Percentiles rank a stretch among this genome's conserved stretches.
phyloP scores from a whole-genome alignment of 2,888 invertebrate genomes.

The Lathronympha strigana region DNA sequence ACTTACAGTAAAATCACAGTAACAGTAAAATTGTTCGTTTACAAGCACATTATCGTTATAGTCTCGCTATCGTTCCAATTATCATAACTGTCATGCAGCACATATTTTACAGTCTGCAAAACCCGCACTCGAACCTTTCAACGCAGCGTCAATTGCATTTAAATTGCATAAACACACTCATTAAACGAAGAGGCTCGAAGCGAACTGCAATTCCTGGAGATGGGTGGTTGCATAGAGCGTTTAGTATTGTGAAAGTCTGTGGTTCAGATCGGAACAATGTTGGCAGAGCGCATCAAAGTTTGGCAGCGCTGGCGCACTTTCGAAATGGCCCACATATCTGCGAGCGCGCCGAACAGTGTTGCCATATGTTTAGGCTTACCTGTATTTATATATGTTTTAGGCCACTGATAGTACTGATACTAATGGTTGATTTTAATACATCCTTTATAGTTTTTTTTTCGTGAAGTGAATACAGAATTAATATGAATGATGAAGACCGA shows the following conservation, averaged over 20 bases:
- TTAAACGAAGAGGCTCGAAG: slow-evolving; percentile 22
- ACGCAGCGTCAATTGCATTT: slow-evolving; percentile 22
- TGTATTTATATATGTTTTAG: neutral
- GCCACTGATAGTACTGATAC: neutral
- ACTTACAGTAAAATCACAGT: neutral
- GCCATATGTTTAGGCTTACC: neutral
- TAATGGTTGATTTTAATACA: neutral
- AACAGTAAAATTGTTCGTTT: neutral
- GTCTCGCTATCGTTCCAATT: slow-evolving; percentile 9
- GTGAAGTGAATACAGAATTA: no score
- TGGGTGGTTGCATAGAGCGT: slow-evolving; percentile 15
- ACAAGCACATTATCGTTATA: slow-evolving; percentile 12
- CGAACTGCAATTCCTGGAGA: slow-evolving; percentile 33
- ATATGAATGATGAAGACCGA: no score
- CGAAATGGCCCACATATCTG: slow-evolving; percentile 64
- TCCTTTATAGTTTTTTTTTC: no score
- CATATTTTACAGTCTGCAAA: slow-evolving; percentile 28
- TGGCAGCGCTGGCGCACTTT: slow-evolving; percentile 72
- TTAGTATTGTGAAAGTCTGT: slow-evolving; percentile 42
- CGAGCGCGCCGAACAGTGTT: slow-evolving; percentile 25
- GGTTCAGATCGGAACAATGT: slow-evolving; percentile 55
- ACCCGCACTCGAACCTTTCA: slow-evolving; percentile 26
- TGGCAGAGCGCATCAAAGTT: slow-evolving; percentile 69
- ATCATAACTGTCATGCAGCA: slow-evolving; percentile 22
- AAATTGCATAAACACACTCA: slow-evolving; percentile 36